A percentile compares a stretch with the other conserved stretches of the same genome.
Conservation (phyloP, 35 echinoderm and acorn worm genomes). For the Apostichopus californicus region DNA sequence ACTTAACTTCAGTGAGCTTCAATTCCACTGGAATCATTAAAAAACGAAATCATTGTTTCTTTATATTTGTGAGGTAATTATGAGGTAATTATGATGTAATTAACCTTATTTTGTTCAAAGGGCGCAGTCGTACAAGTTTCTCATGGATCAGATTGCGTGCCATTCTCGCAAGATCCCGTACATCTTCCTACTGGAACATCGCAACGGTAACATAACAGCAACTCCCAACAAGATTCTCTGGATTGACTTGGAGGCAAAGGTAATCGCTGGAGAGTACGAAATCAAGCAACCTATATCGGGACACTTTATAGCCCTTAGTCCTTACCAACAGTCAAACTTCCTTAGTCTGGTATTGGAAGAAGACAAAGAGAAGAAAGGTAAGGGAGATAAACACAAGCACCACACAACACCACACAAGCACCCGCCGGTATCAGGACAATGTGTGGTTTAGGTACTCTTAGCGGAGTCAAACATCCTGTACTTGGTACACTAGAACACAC, state of each 20-base stretch:
- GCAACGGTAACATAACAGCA: conserved; percentile 66
- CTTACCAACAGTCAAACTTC: conserved; percentile 55
- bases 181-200: conserved; percentile 76
- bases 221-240: conserved; percentile 83
- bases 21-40: no score
- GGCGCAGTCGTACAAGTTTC: conserved; percentile 68
- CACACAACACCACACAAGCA: no score
- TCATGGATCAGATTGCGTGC: conserved; percentile 82
- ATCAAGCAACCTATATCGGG: conserved; percentile 46
- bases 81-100: no score
- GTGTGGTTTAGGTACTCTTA: no score
- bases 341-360: conserved; percentile 48
- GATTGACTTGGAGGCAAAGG: conserved; percentile 71
- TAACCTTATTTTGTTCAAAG: conserved; percentile 36
- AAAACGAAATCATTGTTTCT: no score
- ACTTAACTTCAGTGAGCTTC: no score
- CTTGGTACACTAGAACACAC: no score
- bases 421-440: no score
- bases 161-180: conserved; percentile 86
- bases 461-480: no score
- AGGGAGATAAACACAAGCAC: not conserved
- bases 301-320: conserved; percentile 61
- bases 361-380: conserved; percentile 24
- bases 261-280: conserved; percentile 78
- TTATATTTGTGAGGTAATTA: no score